Percentiles rank a stretch among this genome's conserved stretches.
Conservation (phyloP, 2,797 vertebrate species). For the Anomalospiza imberbis region DNA sequence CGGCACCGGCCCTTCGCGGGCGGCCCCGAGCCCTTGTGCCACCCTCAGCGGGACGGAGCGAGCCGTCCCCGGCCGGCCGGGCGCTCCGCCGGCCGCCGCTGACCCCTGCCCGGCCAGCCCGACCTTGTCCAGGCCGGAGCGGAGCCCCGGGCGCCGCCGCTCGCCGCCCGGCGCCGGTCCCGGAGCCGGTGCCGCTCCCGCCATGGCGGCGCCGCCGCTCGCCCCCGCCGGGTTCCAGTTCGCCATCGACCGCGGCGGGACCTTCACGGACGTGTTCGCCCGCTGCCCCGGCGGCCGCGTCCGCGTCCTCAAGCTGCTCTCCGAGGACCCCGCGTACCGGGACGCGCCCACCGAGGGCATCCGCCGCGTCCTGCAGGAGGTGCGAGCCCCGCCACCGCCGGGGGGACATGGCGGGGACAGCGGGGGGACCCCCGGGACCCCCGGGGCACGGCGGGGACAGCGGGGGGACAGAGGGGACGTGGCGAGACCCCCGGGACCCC, state of each 20-base stretch:
- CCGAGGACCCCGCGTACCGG: not conserved
- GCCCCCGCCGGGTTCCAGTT: not conserved
- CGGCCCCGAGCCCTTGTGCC: no score
- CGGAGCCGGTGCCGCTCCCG: not conserved
- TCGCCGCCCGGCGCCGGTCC: not conserved
- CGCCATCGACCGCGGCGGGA: not conserved
- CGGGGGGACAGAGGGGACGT: no score
- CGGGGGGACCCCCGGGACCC: no score
- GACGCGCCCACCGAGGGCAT: not conserved
- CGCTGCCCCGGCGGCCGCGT: slow-evolving; percentile 26
- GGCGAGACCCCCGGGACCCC: no score
- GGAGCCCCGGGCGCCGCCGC: no score
- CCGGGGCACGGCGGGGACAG: no score
- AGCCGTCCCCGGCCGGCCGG: no score
- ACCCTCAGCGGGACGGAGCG: not conserved
- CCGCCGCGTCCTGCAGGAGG: not conserved
- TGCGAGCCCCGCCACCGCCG: not conserved
- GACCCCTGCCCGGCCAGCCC: no score
- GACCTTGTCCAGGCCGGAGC: no score
- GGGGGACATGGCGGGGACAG: no score
- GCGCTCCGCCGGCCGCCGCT: no score
- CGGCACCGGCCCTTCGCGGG: no score
- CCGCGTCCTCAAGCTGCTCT: slow-evolving; percentile 38
- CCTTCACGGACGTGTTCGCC: not conserved
- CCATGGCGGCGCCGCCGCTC: not conserved